phyloP scores from a whole-genome alignment of 2,113 vertebrate genomes.

The Cricetomys ansorgei region DNA sequence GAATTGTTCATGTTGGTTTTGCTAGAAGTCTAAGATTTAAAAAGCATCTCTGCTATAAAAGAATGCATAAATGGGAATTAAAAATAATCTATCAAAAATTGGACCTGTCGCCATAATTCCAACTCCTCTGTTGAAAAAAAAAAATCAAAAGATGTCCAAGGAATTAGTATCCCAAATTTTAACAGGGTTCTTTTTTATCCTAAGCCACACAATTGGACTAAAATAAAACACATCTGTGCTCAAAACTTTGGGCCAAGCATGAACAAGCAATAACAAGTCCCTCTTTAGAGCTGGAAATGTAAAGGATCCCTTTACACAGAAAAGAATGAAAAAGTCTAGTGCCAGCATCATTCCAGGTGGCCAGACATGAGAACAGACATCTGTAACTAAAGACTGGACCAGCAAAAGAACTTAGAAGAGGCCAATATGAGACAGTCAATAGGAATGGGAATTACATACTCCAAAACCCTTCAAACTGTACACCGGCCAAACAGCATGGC shows the following conservation, averaged over 20 bases:
- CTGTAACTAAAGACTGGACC: neutral
- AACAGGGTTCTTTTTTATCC: neutral
- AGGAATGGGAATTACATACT: neutral
- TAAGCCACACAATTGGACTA: neutral
- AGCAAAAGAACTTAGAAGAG: neutral
- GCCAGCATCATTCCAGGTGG: neutral
- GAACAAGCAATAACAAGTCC: neutral
- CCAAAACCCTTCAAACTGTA: neutral
- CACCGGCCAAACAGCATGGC: neutral
- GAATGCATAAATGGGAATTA: neutral
- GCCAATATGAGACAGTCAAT: neutral
- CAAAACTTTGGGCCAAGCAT: neutral
- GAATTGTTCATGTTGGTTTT: slow-evolving; percentile 38
- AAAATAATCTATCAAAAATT: slow-evolving; percentile 32
- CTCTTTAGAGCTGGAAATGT: neutral
- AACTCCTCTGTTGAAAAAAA: slow-evolving; percentile 48
- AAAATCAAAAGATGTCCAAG: neutral
- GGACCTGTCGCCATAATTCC: neutral
- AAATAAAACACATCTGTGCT: neutral
- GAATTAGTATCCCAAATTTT: neutral
- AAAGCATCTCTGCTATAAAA: neutral
- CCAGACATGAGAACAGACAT: neutral
- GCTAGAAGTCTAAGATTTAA: neutral
- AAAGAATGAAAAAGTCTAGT: neutral
- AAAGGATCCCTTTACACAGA: neutral